These are phyloP conservation scores for Hypolimnas misippus DNA, from an alignment of 2,888 invertebrate species.

Conservation along the genomic window DNA sequence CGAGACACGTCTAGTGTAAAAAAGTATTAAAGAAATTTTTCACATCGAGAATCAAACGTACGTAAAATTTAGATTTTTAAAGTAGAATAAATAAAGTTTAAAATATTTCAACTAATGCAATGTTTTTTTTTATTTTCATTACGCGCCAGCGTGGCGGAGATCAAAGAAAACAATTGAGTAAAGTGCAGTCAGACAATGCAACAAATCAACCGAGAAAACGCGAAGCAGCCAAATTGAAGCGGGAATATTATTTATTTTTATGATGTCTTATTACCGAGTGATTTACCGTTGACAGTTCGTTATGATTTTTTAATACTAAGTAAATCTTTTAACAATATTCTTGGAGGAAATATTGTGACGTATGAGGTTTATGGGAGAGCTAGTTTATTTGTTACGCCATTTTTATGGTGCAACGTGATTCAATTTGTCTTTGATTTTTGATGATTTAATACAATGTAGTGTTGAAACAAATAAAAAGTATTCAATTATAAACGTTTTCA, in stretches of 20 bases:
- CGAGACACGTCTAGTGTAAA: too few relatives aligned
- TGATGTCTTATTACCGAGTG: conserved; percentile 71
- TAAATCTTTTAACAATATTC: conserved; percentile 40
- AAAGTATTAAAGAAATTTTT: too few relatives aligned
- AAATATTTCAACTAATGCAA: conserved; percentile 27
- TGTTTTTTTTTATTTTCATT: conserved; percentile 34
- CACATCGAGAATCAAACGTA: neutral
- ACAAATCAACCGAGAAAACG: conserved; percentile 52
- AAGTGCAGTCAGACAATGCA: conserved; percentile 62
- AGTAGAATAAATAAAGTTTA: neutral
- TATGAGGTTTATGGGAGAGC: conserved; percentile 10
- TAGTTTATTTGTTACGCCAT: conserved; percentile 2
- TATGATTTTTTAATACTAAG: conserved; percentile 55
- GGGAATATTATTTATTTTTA: conserved; percentile 68
- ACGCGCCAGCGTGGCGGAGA: conserved; percentile 44
- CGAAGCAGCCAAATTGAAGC: conserved; percentile 66
- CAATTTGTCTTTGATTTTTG: neutral
- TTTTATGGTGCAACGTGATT: neutral
- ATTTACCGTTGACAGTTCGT: conserved; percentile 65
- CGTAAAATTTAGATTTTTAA: neutral
- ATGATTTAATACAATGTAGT: too few relatives aligned
- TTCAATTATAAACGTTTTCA: too few relatives aligned
- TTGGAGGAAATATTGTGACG: conserved; percentile 10
- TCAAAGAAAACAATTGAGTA: conserved; percentile 59
- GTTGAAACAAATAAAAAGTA: too few relatives aligned